Evolutionary conservation across 2,888 invertebrate species (phyloP).

Genomic region (Helicoverpa assulta): DNA sequence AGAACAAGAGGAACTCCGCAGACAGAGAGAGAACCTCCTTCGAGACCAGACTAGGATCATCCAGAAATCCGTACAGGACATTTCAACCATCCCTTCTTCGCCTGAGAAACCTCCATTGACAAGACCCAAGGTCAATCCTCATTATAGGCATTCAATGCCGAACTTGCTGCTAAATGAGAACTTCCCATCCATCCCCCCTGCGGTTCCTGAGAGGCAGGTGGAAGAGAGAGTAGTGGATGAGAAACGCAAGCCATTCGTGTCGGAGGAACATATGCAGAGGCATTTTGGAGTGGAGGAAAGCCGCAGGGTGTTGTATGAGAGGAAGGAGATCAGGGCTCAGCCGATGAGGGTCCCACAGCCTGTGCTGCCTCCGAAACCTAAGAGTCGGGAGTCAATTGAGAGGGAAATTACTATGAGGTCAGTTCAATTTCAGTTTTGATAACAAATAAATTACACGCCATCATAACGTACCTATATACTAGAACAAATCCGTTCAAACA

Average conservation of each 20-base stretch:
- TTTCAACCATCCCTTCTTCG: slow-evolving; percentile 79
- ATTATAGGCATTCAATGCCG: slow-evolving; percentile 88
- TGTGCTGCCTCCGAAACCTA: slow-evolving; percentile 83
- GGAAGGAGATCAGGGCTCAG: slow-evolving; percentile 70
- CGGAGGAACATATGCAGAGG: slow-evolving; percentile 86
- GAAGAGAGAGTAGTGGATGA: slow-evolving; percentile 77
- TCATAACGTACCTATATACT: no score
- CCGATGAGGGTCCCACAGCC: slow-evolving; percentile 68
- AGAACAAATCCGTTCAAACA: no score
- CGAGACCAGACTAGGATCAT: slow-evolving; percentile 92
- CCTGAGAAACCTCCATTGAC: slow-evolving; percentile 80
- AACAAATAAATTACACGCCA: no score
- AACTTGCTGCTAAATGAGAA: slow-evolving; percentile 83
- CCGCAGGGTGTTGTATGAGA: slow-evolving; percentile 80
- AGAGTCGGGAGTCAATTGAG: slow-evolving; percentile 83
- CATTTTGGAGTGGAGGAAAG: slow-evolving; percentile 87
- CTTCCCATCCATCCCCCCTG: slow-evolving; percentile 69
- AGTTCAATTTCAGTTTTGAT: neutral
- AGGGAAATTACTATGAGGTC: slow-evolving; percentile 88
- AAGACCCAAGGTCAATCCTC: slow-evolving; percentile 70
- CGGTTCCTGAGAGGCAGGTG: slow-evolving; percentile 63
- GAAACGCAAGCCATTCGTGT: slow-evolving; percentile 84
- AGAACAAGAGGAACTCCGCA: slow-evolving; percentile 94
- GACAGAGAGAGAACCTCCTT: slow-evolving; percentile 93
- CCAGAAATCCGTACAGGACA: slow-evolving; percentile 92